Percentiles rank a stretch among this genome's conserved stretches.
phyloP scores from a whole-genome alignment of 2,797 vertebrate genomes.

The Lindbergichthys nudifrons region DNA sequence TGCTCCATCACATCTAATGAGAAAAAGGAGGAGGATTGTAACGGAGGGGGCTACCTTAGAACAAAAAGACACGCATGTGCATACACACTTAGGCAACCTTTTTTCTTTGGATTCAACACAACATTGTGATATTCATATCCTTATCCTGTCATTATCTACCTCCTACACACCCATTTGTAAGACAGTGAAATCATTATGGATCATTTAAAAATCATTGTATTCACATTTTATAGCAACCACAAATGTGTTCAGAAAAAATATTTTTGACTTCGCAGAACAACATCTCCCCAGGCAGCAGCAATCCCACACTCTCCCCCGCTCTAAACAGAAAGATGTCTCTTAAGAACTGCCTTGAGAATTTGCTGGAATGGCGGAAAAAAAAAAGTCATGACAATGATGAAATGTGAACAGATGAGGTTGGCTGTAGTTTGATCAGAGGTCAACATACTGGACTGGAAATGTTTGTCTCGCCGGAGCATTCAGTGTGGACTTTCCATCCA shows the following conservation, averaged over 20 bases:
- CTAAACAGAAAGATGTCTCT: conserved; percentile 63
- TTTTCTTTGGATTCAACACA: conserved; percentile 34
- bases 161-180: conserved; percentile 65
- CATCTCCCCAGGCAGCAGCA: conserved; percentile 67
- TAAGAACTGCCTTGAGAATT: conserved; percentile 70
- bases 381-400: conserved; percentile 58
- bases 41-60: conserved; percentile 55
- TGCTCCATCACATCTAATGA: conserved; percentile 97
- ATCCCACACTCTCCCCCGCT: conserved; percentile 75
- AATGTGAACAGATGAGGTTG: conserved; percentile 64
- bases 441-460: conserved; percentile 53
- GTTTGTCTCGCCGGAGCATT: conserved; percentile 53
- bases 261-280: conserved; percentile 64
- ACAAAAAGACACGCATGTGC: conserved; percentile 47
- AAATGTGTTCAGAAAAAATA: conserved; percentile 32
- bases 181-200: conserved; percentile 64
- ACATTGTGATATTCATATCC: conserved; percentile 54
- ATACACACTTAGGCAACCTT: conserved; percentile 29
- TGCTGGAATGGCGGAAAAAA: conserved; percentile 66
- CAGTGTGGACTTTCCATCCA: conserved; percentile 25
- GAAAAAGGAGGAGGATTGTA: conserved; percentile 63
- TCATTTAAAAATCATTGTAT: conserved; percentile 66
- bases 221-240: conserved; percentile 53
- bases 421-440: conserved; percentile 61
- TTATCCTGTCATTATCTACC: conserved; percentile 57